phyloP scores from a whole-genome alignment of 2,797 vertebrate species.

The Gallinago stenura region DNA sequence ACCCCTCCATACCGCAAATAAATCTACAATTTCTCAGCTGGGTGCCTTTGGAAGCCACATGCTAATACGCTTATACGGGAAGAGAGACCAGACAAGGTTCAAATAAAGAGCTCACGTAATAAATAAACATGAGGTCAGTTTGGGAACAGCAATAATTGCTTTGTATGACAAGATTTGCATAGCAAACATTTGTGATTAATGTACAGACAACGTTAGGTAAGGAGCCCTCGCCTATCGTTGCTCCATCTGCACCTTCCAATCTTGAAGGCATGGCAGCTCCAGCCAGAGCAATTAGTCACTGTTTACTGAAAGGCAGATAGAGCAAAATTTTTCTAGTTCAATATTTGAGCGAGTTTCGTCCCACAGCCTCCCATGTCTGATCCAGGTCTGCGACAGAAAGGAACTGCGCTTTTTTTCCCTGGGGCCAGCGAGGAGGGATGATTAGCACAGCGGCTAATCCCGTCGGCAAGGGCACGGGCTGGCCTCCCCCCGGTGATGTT shows the following conservation, averaged over 20 bases:
- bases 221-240: conserved; percentile 24
- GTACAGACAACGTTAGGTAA: conserved; percentile 35
- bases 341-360: conserved; percentile 68
- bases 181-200: conserved; percentile 76
- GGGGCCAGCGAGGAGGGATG: background rate
- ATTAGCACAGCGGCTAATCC: background rate
- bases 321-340: conserved; percentile 51
- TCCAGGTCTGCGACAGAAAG: conserved; percentile 9
- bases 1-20: background rate
- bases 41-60: conserved; percentile 47
- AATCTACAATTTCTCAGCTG: conserved; percentile 49
- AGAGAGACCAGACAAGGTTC: conserved; percentile 62
- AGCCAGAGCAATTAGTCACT: conserved; percentile 65
- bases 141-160: conserved; percentile 68
- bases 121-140: conserved; percentile 76
- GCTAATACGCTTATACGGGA: background rate
- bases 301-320: conserved; percentile 60
- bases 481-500: background rate
- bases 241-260: conserved; percentile 53
- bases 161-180: conserved; percentile 75
- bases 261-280: conserved; percentile 36
- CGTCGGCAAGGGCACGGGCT: background rate
- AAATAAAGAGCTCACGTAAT: conserved; percentile 68
- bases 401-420: background rate
- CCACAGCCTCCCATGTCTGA: background rate